These are phyloP conservation scores for Enteromius fasciolatus DNA, from an alignment of 2,797 vertebrate genomes.

Conservation along the genomic window DNA sequence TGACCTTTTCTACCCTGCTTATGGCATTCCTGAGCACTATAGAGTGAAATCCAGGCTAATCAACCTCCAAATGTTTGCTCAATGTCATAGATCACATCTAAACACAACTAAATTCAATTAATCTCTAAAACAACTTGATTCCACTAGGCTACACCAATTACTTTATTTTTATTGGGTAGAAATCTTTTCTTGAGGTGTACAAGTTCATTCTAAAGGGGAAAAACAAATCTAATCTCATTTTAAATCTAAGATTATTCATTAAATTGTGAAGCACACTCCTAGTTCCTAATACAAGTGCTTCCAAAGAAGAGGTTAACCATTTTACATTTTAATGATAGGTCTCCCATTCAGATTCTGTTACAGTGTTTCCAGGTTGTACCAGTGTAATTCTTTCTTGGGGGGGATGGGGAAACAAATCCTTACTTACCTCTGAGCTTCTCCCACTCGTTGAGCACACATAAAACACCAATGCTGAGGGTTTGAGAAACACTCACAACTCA, in stretches of 20 bases:
- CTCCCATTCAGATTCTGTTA: not conserved
- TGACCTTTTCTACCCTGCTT: conserved; percentile 42
- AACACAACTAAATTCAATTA: not conserved
- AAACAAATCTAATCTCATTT: not conserved
- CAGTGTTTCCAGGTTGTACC: conserved; percentile 11
- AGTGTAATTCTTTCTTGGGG: not conserved
- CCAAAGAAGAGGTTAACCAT: not conserved
- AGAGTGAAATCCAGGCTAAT: conserved; percentile 23
- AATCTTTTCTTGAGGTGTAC: not conserved
- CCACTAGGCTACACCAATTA: not conserved
- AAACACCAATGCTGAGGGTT: not conserved
- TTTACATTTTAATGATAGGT: not conserved
- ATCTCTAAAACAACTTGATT: not conserved
- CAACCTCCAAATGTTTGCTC: conserved; percentile 7
- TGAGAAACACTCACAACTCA: not conserved
- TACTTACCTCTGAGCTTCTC: not conserved
- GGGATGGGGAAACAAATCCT: not conserved
- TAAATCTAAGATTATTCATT: not conserved
- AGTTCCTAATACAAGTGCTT: not conserved
- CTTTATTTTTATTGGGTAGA: not conserved
- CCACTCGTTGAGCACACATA: not conserved
- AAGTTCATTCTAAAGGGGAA: not conserved
- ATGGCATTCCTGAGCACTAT: conserved; percentile 40
- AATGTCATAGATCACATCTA: not conserved
- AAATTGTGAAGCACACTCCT: not conserved